phyloP scores from a whole-genome alignment of 2,888 invertebrate genomes.

The Nemapogon koenigi region DNA sequence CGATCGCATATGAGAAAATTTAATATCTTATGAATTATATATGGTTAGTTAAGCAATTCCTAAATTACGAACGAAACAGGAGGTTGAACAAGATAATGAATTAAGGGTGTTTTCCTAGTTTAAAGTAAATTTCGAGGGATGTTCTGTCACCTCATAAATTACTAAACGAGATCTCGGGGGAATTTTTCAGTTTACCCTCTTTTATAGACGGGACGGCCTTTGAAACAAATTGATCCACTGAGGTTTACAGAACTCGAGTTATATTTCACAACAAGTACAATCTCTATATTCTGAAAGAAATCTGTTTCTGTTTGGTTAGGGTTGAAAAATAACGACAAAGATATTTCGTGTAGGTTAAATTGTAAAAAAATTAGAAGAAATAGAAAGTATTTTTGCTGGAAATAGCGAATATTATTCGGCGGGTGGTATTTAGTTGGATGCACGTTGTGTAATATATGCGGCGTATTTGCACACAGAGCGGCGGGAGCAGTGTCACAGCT shows the following conservation, averaged over 20 bases:
- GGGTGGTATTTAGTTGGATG: conserved; percentile 11
- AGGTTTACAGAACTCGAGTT: conserved; percentile 32
- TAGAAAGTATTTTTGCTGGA: too few species aligned
- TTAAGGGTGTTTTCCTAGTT: too few species aligned
- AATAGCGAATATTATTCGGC: too few species aligned
- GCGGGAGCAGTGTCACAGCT: conserved; percentile 21
- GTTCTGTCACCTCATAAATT: conserved; percentile 31
- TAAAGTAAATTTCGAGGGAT: conserved; percentile 5
- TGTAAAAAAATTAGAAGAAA: too few species aligned
- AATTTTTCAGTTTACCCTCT: conserved; percentile 36
- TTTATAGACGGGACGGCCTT: conserved; percentile 38
- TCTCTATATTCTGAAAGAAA: conserved; percentile 22
- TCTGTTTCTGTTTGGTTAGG: too few species aligned
- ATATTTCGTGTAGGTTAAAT: too few species aligned
- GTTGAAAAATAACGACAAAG: too few species aligned
- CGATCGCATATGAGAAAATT: too few species aligned
- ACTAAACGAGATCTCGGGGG: conserved; percentile 31
- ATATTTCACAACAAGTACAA: conserved; percentile 29
- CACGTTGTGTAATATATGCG: conserved; percentile 14
- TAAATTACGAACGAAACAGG: too few species aligned
- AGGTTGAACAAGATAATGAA: too few species aligned
- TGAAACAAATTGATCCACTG: conserved; percentile 39
- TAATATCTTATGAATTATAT: too few species aligned
- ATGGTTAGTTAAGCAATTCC: too few species aligned
- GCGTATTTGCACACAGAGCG: conserved; percentile 12